Base-by-base conservation (phyloP, 2,113 vertebrate species). In the Platysteira castanea region DNA sequence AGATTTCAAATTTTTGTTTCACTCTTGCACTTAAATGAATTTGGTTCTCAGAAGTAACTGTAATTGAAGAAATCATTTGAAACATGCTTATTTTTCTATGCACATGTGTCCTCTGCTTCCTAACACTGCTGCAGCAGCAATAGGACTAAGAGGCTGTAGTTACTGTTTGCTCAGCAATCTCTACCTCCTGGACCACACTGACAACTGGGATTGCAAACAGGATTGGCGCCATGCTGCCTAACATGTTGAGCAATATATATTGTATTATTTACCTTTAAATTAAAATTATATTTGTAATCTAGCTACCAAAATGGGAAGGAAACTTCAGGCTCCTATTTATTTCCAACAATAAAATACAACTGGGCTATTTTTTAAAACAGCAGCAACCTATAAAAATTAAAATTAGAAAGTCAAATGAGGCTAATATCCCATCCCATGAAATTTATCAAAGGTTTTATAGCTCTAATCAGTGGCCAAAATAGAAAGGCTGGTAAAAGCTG, bases 341-440 rank as follows among this genome's bases (percentile, higher is more conserved):
- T 84, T 86, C 47, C 52, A 74, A 9, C 15, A 70, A 50, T 65
- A 86, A 91, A 94, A 61, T 33, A 63, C 16, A 74, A 71, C 33
- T 3, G 18, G 16, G 22, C 4, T 86, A 26, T 28, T 69, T 69
- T 90, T 85, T 30, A 63, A 87, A 71, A 47, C 60, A 69, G 15
- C 57, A 89, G 14, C n/a, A 79, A 37, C 30, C 46, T 68, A 65
- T 60, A 92, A 87, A 89, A 79, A 59, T 59, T 61, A 31, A 89
- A 94, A 87, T 82, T 90, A 89, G 65, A 57, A 95, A 91, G 81
- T 73, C 44, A 69, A 82, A 95, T 84, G 49, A 82, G 37, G 44
- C 12, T 84, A 61, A 65, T 60, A 78, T 46, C 18, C 26, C 22
- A 60, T 84, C 82, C 61, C 23, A 53, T 30, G 10, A 26, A 42